phyloP scores from a whole-genome alignment of 2,113 vertebrate species.

The Ceyx melanurus region DNA sequence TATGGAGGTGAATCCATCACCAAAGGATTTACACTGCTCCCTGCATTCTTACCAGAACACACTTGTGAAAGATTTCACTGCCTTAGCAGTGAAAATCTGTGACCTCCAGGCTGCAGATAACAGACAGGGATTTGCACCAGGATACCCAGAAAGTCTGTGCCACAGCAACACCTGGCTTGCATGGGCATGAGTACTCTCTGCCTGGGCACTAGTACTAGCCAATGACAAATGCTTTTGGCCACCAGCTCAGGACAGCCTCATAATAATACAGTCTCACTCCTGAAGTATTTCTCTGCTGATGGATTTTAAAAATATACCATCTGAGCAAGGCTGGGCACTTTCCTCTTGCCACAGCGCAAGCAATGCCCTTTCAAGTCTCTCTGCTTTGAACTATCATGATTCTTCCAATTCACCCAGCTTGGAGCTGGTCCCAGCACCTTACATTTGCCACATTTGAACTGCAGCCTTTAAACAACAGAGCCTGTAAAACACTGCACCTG shows the following conservation, averaged over 20 bases:
- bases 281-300: neutral
- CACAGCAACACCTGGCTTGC: neutral
- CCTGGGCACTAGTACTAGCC: neutral
- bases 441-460: neutral
- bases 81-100: neutral
- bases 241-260: neutral
- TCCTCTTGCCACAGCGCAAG: neutral
- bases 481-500: neutral
- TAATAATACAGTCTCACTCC: neutral
- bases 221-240: neutral
- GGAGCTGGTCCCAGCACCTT: neutral
- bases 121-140: neutral
- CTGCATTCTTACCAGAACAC: neutral
- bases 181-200: neutral
- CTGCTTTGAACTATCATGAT: neutral
- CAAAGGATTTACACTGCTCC: neutral
- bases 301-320: neutral
- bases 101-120: neutral
- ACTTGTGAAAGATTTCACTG: neutral
- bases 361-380: neutral
- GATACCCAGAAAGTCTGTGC: neutral
- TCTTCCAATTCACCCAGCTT: neutral
- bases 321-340: neutral
- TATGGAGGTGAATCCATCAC: neutral
- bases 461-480: neutral